Evolutionary conservation across 1,140 invertebrate species (phyloP), one percentile per base, ranked within the genome.

Genomic region (Mya arenaria): DNA sequence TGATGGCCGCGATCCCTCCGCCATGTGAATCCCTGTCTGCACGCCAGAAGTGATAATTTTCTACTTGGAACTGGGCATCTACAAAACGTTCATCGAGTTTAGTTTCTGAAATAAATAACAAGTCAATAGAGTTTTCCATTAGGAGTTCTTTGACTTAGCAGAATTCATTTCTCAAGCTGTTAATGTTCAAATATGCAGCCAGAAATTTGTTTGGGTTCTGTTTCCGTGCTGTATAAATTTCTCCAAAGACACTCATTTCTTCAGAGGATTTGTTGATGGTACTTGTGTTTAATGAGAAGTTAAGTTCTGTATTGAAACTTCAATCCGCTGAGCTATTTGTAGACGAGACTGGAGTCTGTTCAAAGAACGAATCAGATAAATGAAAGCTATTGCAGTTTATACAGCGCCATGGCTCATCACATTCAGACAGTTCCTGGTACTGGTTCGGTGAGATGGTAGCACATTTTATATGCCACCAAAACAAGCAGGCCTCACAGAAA

Each of bases 71-170:
- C 28, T 65, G 52, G 6, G 72, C 65, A 44, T 83, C 34, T 4
- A 55, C 23, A 30, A 83, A 83, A 71, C 62, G 32, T 8, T 41
- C 66, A 56, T 83, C 73, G 3, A 77, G 15, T 55, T 75, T 83
- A 4, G 72, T 71, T 41, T 83, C 81, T 48, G 81, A 69, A 25
- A 77, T 56, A 63, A 83, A 83, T 39, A 83, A 55, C 17, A 77
- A 37, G 32, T 73, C 69, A 56, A 73, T 13, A 34, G 32, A 8
- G 52, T 73, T 73, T 58, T 56, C 39, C 52, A 73, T 3, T 55
- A 73, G 32, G 1, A 58, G 48, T 4, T 73, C 52, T 73, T 73
- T 55, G 6, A 73, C 36, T 15, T 30, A n/a, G 36, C 52, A 32
- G 23, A 58, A 73, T 36, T 73, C 56, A 30, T 73, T 32, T 56